Base-by-base conservation (phyloP, 2,113 vertebrate species). In the Osmerus eperlanus region DNA sequence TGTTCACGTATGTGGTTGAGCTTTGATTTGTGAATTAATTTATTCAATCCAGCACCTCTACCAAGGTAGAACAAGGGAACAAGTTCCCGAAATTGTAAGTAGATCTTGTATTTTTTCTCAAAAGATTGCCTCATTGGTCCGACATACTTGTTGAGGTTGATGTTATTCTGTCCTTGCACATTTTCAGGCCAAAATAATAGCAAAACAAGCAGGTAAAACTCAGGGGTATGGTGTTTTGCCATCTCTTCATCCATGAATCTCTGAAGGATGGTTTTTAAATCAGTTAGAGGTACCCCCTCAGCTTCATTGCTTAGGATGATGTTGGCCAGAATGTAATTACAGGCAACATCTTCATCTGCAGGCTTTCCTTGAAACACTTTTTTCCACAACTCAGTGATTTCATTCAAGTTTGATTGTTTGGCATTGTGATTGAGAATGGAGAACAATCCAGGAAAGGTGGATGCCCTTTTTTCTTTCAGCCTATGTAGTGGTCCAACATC, bases 51-150 rank as follows among this genome's bases (percentile, higher is more conserved):
- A 63, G 61, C 23, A 32, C 25, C 25, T 18, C 19, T 16, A 2
- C 61, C 61, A 12, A 63, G 28, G 28, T 63, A 63, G 25, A 63
- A 63, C 61, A 63, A 63, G 61, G 61, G 61, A 23, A 63, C 61
- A 63, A 63, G 61, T 29, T 63, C 28, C 61, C 61, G 32, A 29
- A 28, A 63, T 63, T 32, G 61, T 15, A 63, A 28, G 61, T 63
- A 63, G 13, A 29, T 63, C 28, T 32, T 28, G 61, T 63, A 63
- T 63, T 28, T 63, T 14, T 63, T 63, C 12, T 63, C 23, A 32
- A 29, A 63, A 15, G 61, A 15, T 12, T 29, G 61, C 15, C 29
- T 63, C 61, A 63, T 63, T 12, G 12, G 28, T n/a, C 25, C 61
- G 16, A 32, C 28, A 32, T 29, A 29, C 28, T 13, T 63, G 23